Base-by-base conservation (phyloP, 2,113 vertebrate species). In the Xiphorhynchus elegans region DNA sequence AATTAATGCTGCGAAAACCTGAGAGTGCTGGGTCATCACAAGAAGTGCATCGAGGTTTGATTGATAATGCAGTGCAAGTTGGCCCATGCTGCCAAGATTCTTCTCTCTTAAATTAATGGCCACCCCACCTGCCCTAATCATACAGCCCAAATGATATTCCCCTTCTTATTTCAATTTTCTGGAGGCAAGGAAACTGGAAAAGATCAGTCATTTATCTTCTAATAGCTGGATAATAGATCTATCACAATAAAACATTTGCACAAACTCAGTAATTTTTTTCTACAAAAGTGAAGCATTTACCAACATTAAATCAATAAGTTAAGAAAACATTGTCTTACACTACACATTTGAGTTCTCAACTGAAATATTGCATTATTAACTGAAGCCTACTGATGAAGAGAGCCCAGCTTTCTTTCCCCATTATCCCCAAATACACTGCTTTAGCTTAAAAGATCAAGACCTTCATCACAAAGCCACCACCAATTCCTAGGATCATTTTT, bases 191-290 rank as follows among this genome's bases (percentile, higher is more conserved):
- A 98, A 98, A 98, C 98, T 98, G 98, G 98, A 98, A 99, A 98
- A 98, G 98, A 99, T 99, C 98, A 98, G 99, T 99, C 99, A 99
- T 99, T 99, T 99, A 99, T 99, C 99, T 99, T 99, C 98, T 99
- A 99, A 99, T 99, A 98, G 99, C 98, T 98, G 99, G 98, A 99
- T 99, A 99, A 99, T 99, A 99, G 99, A 99, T 99, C 98, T 98
- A 99, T 99, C 99, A 99, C 98, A 98, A 98, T 98, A 98, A 99
- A 99, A 99, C 98, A 98, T 98, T 98, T 98, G 98, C 98, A 99
- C 98, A 98, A 98, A 99, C 97, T 98, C 98, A 77, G 94, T 97
- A 96, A 96, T 98, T 98, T 97, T 97, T 97, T 97, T 91, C 94
- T 82, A 94, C 52, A 97, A 96, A 96, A 97, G 60, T 79, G 63